Base-by-base conservation (phyloP, 2,113 vertebrate species). In the Nanorana parkeri region DNA sequence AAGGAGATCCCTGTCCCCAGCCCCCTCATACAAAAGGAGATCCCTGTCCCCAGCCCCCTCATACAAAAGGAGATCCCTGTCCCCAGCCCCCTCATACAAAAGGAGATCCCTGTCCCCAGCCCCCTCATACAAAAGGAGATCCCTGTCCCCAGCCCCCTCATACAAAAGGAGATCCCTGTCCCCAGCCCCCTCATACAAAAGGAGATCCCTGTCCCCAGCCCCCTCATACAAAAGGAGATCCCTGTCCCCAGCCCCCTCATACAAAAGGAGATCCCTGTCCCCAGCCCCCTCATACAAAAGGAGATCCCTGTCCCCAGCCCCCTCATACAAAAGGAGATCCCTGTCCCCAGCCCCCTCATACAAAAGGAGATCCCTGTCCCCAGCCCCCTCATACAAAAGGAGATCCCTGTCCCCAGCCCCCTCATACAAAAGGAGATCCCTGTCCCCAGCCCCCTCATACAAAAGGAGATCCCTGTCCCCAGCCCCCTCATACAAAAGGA, bases 141-240 rank as follows among this genome's bases (percentile, higher is more conserved):
- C 65, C 78, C 10, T 75, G 90, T 89, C 87, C 96, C 97, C 96
- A 96, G 2, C 47, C 36, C 15, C 51, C 68, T 3, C n/a, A n/a
- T n/a, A n/a, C n/a, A n/a, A n/a, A n/a, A n/a, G n/a, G n/a, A n/a
- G n/a, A n/a, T n/a, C n/a, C n/a, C n/a, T n/a, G n/a, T n/a, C n/a
- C n/a, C n/a, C n/a, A n/a, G 15, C 65, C 28, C 17, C 28, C 65
- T 4, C 58, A 15, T 20, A 5, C n/a, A n/a, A n/a, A n/a, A n/a
- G 1, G 11, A 0, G 17, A 17, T 66, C 26, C n/a, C n/a, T n/a
- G n/a, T 71, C 17, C 13, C 15, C 61, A 23, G 17, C 7, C 26
- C 24, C 32, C 68, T 6, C 41, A n/a, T n/a, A n/a, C n/a, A n/a
- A n/a, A n/a, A n/a, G n/a, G n/a, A n/a, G n/a, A n/a, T 3, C 0